Conservation (phyloP, 2,113 vertebrate genomes). For the Xenus cinereus region DNA sequence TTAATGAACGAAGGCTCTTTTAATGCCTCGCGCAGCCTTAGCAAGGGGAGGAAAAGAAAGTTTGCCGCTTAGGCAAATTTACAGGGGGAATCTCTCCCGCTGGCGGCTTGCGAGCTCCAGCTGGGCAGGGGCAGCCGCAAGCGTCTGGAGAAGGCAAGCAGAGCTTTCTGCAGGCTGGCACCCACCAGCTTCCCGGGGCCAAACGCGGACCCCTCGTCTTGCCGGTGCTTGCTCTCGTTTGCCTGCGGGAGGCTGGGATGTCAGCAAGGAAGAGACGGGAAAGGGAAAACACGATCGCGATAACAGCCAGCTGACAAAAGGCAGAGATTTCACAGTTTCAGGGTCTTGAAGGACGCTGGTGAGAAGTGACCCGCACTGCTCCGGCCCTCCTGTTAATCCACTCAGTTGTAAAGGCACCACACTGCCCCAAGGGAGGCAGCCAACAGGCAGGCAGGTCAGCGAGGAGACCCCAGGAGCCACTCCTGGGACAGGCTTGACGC, state of each 20-base stretch:
- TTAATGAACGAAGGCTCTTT: not conserved
- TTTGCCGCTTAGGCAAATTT: not conserved
- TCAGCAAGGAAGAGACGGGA: not conserved
- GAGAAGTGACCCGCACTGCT: not conserved
- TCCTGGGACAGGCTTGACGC: not conserved
- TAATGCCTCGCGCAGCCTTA: accelerated
- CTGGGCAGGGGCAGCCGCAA: not conserved
- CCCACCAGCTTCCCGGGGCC: not conserved
- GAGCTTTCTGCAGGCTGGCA: not conserved
- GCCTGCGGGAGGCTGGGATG: not conserved
- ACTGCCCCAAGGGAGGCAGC: not conserved
- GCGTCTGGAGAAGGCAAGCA: not conserved
- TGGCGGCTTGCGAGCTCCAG: not conserved
- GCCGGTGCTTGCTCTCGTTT: not conserved
- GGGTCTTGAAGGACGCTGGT: not conserved
- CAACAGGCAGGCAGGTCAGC: accelerated
- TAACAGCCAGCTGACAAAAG: not conserved
- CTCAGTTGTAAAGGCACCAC: not conserved
- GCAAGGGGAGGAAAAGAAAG: not conserved
- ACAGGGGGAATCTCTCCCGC: not conserved
- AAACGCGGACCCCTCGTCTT: not conserved
- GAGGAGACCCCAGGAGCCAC: accelerated
- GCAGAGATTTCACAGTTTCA: not conserved
- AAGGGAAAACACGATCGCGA: not conserved
- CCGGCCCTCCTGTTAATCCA: not conserved